Percentiles rank a stretch among this genome's conserved stretches.
Conservation (phyloP, 2,797 vertebrate species). For the Myotis daubentonii region DNA sequence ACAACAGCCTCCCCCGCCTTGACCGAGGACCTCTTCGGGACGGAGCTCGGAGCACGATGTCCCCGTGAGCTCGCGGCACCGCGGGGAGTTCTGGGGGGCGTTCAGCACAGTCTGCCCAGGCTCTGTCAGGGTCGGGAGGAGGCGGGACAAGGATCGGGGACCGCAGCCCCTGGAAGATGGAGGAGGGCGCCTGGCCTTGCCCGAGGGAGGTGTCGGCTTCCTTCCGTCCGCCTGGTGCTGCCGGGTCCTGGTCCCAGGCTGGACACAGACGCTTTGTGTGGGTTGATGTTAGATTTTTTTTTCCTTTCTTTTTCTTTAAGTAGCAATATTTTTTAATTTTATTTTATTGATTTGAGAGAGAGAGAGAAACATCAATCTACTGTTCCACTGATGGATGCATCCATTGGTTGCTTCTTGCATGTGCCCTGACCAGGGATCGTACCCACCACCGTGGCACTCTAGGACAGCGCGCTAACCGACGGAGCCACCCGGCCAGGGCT, state of each 20-base stretch:
- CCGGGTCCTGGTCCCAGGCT: not conserved
- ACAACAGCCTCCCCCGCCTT: not conserved
- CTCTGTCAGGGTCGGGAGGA: rapidly evolving
- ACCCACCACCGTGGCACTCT: too few species aligned
- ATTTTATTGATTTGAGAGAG: too few species aligned
- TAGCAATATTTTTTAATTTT: too few species aligned
- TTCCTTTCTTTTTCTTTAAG: not conserved
- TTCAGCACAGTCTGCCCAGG: not conserved
- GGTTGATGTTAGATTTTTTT: not conserved
- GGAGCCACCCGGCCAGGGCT: too few species aligned
- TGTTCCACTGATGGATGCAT: too few species aligned
- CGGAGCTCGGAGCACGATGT: too few species aligned
- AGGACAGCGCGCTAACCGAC: too few species aligned
- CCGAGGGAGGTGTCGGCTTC: not conserved
- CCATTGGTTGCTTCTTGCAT: too few species aligned
- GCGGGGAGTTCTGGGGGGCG: not conserved
- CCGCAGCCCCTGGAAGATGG: not conserved
- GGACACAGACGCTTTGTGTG: not conserved
- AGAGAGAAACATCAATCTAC: too few species aligned
- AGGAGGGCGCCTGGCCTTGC: rapidly evolving
- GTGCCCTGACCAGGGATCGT: too few species aligned
- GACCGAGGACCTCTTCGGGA: not conserved
- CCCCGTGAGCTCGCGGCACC: too few species aligned
- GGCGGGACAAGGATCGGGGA: not conserved
- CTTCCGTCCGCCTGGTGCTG: not conserved